phyloP scores from a whole-genome alignment of 2,113 vertebrate genomes.

The Loxodonta africana region DNA sequence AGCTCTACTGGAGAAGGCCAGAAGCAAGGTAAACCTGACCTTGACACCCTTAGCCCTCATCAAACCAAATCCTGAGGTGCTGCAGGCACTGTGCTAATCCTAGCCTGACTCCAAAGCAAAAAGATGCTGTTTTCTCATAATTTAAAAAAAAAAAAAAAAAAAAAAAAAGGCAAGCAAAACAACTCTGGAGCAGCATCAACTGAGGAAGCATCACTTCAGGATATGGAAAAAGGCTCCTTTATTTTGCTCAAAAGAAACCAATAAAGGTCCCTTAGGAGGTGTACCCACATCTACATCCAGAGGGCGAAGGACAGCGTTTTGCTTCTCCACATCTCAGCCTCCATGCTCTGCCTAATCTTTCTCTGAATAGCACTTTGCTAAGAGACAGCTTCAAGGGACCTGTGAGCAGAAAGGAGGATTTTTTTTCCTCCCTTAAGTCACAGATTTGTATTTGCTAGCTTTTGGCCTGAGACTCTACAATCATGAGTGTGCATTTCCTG shows the following conservation, averaged over 20 bases:
- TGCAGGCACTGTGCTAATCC: background rate
- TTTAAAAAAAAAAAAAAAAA: background rate
- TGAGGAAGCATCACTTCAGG: background rate
- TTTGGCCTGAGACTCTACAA: background rate
- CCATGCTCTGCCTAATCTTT: constrained; percentile 52
- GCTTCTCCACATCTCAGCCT: background rate
- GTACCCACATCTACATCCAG: background rate
- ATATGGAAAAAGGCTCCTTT: constrained; percentile 6
- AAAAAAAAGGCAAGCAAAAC: background rate
- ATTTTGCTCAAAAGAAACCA: constrained; percentile 50
- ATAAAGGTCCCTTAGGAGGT: constrained; percentile 11
- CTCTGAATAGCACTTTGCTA: constrained; percentile 65
- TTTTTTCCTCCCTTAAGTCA: constrained; percentile 22
- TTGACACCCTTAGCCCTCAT: background rate
- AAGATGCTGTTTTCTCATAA: constrained; percentile 27
- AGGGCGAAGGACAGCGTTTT: background rate
- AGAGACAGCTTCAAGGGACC: constrained; percentile 21
- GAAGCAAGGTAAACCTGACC: background rate
- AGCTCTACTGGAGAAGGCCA: background rate
- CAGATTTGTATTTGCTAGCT: constrained; percentile 33
- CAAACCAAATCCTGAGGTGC: constrained; percentile 3
- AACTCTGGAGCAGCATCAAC: constrained; percentile 13
- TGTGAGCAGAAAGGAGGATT: background rate
- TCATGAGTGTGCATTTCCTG: constrained; percentile 59
- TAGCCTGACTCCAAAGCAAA: background rate